These are phyloP conservation scores for Listrodromus nycthemerus DNA, from an alignment of 2,888 invertebrate genomes.

Conservation along the genomic window DNA sequence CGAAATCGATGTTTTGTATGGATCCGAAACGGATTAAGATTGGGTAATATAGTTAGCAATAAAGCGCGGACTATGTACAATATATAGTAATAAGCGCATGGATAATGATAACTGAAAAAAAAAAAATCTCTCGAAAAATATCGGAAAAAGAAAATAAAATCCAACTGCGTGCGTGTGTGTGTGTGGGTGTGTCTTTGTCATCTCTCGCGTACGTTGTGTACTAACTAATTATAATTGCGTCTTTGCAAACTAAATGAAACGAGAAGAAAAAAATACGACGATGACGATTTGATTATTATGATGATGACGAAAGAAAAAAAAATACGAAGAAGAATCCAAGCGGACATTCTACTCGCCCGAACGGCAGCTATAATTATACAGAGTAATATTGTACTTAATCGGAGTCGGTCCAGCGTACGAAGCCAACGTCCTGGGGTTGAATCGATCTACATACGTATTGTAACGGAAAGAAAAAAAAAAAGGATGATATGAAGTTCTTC, in stretches of 20 bases:
- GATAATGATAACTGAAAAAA: constrained; percentile 15
- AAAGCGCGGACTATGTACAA: constrained; percentile 20
- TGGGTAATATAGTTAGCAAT: constrained; percentile 33
- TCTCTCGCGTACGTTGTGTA: constrained; percentile 31
- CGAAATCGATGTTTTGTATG: neutral
- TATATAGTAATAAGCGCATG: constrained; percentile 21
- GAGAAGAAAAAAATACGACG: constrained; percentile 19
- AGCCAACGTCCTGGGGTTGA: constrained; percentile 68
- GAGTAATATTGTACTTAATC: constrained; percentile 51
- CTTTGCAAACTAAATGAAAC: constrained; percentile 21
- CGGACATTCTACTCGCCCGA: constrained; percentile 54
- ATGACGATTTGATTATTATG: constrained; percentile 26
- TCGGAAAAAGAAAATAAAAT: neutral
- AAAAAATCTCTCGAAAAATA: neutral
- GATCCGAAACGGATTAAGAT: constrained; percentile 27
- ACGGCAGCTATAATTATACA: constrained; percentile 58
- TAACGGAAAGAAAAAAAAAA: constrained; percentile 19
- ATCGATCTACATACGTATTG: constrained; percentile 41
- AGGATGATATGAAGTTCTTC: neutral
- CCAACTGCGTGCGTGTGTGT: constrained; percentile 20
- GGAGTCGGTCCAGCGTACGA: constrained; percentile 45
- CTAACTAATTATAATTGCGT: constrained; percentile 56
- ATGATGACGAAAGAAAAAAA: neutral
- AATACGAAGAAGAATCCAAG: constrained; percentile 25
- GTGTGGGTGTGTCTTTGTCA: constrained; percentile 36